Evolutionary conservation across 2,888 invertebrate genomes (phyloP), one percentile per base, ranked within the genome.

Genomic region (Lordiphosa fenestrarum): DNA sequence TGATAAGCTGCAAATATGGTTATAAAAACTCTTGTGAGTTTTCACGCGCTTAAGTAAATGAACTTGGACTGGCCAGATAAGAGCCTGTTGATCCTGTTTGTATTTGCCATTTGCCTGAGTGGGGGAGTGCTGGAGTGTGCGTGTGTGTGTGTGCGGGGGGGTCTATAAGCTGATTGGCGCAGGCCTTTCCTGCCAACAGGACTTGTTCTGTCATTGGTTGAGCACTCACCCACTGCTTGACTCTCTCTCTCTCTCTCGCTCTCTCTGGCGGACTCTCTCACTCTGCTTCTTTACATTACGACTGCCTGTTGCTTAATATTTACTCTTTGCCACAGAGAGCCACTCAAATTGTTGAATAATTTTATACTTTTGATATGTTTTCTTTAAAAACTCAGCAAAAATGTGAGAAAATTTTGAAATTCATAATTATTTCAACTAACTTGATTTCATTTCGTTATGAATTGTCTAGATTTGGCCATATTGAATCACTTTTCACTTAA

Each of bases 11-110:
- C 39, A 50, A 39, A 39, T 65, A 30, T 30, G 9, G 50, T 57
- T 51, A 54, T 55, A 30, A 46, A 58, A 30, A 30, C 9, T 54
- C 19, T 52, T 21, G 37, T 15, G 12, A 38, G 21, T 10, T 12
- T 38, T 41, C 13, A 35, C 6, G 33, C 23, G 9, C 38, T 51
- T 3, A 58, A 36, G 25, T 48, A 47, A 39, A 40, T 41, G 38
- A 35, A 13, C 21, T 33, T 42, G 7, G 33, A 42, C 40, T 13
- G 39, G 37, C 36, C 25, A 49, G 46, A 6, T 19, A 19, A 6
- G 33, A 50, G 71, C 53, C 60, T 48, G 72, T 66, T 78, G 63
- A 80, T 83, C 69, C 83, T 48, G 75, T 59, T 53, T 58, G 72
- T 47, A 39, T 30, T 33, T 42, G 46, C 53, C 36, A 35, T 23